Evolutionary conservation across 2,797 vertebrate genomes (phyloP).

Genomic region (Anas flavirostris): DNA sequence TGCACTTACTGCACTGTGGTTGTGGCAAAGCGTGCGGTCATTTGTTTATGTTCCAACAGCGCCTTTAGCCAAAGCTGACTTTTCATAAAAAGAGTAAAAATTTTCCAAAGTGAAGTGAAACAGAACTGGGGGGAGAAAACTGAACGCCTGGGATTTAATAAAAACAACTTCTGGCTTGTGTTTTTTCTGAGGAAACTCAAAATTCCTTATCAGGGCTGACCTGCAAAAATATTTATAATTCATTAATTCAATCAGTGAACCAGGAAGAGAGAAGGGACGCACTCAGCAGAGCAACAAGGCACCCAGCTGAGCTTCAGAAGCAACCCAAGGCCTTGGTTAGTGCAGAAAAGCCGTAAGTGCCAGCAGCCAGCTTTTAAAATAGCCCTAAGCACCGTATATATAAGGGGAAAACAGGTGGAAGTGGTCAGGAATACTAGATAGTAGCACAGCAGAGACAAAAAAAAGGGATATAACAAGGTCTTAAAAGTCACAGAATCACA

Average conservation of each 20-base stretch:
- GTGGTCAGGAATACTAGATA: background rate
- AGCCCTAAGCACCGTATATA: background rate
- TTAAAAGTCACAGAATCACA: background rate
- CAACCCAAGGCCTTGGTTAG: background rate
- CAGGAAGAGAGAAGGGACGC: background rate
- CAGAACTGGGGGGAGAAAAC: background rate
- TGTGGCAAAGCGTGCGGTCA: background rate
- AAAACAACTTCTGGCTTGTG: background rate
- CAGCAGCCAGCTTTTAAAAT: background rate
- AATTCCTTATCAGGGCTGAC: background rate
- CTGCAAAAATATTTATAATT: slow-evolving; percentile 13
- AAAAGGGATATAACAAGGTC: fast-evolving
- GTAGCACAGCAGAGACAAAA: background rate
- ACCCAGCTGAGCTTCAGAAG: background rate
- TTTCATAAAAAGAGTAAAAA: slow-evolving; percentile 3
- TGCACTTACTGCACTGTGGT: background rate
- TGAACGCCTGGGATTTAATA: slow-evolving; percentile 1
- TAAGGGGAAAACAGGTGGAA: background rate
- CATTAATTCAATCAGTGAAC: background rate
- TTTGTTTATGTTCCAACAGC: background rate
- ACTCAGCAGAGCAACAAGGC: background rate
- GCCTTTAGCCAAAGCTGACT: slow-evolving; percentile 21
- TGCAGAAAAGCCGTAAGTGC: background rate
- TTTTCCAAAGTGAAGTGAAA: slow-evolving; percentile 14
- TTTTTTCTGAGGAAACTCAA: background rate